Evolutionary conservation across 2,888 invertebrate species (phyloP).

Genomic region (Drosophila pullipes): DNA sequence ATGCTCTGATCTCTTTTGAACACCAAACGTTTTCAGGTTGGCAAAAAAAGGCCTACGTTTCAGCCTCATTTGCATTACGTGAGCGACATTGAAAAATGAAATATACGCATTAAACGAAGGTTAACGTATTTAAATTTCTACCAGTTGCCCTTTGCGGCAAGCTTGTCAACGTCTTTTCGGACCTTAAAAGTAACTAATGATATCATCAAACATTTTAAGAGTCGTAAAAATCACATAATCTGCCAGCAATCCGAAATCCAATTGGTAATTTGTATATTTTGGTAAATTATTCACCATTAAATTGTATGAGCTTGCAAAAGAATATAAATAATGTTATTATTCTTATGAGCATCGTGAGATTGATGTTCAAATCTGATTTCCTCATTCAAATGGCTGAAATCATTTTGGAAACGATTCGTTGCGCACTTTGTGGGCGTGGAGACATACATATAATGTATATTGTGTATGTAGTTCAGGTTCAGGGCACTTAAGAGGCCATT

Average conservation of each 20-base stretch:
- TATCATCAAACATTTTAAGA: slow-evolving; percentile 13
- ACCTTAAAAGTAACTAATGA: slow-evolving; percentile 14
- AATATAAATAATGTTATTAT: slow-evolving; percentile 18
- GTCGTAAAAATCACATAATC: neutral
- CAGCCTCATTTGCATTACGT: slow-evolving; percentile 48
- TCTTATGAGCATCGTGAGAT: slow-evolving; percentile 9
- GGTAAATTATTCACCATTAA: slow-evolving; percentile 27
- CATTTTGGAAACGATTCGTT: neutral
- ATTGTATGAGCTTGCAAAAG: slow-evolving; percentile 45
- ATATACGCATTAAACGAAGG: slow-evolving; percentile 50
- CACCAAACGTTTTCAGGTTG: slow-evolving; percentile 13
- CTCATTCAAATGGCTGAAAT: slow-evolving; percentile 29
- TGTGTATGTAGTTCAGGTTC: slow-evolving; percentile 41
- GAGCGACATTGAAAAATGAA: slow-evolving; percentile 66
- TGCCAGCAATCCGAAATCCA: neutral
- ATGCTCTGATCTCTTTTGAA: slow-evolving; percentile 62
- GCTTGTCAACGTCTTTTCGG: neutral
- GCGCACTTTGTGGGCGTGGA: neutral
- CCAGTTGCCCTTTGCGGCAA: slow-evolving; percentile 3
- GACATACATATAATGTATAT: neutral
- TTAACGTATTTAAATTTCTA: slow-evolving; percentile 39
- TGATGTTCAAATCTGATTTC: slow-evolving; percentile 39
- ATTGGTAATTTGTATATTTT: slow-evolving; percentile 11
- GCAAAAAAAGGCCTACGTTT: slow-evolving; percentile 26
- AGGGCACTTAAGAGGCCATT: slow-evolving; percentile 58